Percentiles rank a stretch among this genome's conserved stretches.
Evolutionary conservation across 1,140 invertebrate genomes (phyloP).

Genomic region (Pseudobourletiella spinata): DNA sequence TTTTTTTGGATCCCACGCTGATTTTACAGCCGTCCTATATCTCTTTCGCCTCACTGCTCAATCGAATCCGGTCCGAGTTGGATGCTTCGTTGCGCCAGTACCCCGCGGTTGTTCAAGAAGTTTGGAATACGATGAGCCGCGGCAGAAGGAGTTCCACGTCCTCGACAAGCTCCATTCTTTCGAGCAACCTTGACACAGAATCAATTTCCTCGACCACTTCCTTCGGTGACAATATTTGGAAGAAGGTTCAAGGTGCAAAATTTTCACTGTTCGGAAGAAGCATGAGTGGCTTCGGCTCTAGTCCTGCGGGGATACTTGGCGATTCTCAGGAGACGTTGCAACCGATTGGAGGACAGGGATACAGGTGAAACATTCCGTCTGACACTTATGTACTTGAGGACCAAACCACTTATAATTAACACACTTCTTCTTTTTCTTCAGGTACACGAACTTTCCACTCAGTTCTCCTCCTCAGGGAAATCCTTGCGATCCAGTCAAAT

Average conservation of each 20-base stretch:
- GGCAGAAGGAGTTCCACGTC: neutral
- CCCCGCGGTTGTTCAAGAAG: neutral
- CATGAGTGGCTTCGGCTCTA: neutral
- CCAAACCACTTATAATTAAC: no score
- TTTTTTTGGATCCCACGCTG: constrained; percentile 25
- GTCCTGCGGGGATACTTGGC: no score
- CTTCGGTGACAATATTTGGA: constrained; percentile 11
- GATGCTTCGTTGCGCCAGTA: constrained; percentile 9
- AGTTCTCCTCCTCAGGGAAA: neutral
- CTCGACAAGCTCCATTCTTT: neutral
- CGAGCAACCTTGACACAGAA: neutral
- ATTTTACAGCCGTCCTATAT: constrained; percentile 31
- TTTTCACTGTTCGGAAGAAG: neutral
- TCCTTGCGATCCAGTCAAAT: neutral
- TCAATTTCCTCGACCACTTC: constrained; percentile 5
- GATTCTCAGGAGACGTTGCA: neutral
- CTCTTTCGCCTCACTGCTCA: constrained; percentile 25
- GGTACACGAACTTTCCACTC: neutral
- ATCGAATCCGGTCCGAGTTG: constrained; percentile 24
- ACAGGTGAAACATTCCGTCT: neutral
- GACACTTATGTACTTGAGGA: no score
- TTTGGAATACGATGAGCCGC: constrained; percentile 12
- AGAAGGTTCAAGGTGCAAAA: constrained; percentile 4
- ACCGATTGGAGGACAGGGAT: constrained; percentile 4
- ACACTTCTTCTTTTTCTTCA: neutral